Conservation (phyloP, 2,797 vertebrate genomes). For the Silurus aristotelis region DNA sequence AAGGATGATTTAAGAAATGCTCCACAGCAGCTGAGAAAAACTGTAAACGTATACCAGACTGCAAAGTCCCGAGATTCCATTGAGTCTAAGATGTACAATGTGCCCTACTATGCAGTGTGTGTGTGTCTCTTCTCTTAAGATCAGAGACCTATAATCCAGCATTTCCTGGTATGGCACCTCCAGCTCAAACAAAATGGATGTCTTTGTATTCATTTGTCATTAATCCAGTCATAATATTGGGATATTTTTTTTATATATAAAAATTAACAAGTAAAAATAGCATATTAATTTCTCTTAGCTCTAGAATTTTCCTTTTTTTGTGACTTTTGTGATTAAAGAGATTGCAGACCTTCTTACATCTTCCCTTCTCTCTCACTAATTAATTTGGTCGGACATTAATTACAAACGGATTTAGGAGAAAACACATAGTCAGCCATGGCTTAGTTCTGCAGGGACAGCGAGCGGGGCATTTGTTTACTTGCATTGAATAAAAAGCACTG, state of each 20-base stretch:
- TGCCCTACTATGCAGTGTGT: not conserved
- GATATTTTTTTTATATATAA: not conserved
- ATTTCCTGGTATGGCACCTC: not conserved
- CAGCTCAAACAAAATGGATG: not conserved
- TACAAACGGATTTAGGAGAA: constrained; percentile 9
- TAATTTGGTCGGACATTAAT: not conserved
- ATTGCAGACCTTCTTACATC: not conserved
- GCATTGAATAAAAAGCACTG: constrained; percentile 56
- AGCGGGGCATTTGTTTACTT: constrained; percentile 69
- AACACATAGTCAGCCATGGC: not conserved
- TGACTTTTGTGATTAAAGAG: not conserved
- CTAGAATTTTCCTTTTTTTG: not conserved
- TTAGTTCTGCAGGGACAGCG: constrained; percentile 23
- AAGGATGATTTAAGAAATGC: no score
- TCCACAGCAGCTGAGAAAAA: no score
- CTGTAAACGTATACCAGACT: not conserved
- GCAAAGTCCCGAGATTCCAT: not conserved
- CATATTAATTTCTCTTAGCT: not conserved
- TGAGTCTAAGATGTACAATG: not conserved
- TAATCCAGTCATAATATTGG: not conserved
- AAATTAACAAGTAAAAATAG: not conserved
- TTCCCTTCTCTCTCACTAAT: constrained; percentile 2
- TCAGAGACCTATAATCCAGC: not conserved
- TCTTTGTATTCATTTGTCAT: not conserved
- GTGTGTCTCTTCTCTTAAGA: no score